Evolutionary conservation across 2,113 vertebrate genomes (phyloP).

Genomic region (Rhynchomys soricoides): DNA sequence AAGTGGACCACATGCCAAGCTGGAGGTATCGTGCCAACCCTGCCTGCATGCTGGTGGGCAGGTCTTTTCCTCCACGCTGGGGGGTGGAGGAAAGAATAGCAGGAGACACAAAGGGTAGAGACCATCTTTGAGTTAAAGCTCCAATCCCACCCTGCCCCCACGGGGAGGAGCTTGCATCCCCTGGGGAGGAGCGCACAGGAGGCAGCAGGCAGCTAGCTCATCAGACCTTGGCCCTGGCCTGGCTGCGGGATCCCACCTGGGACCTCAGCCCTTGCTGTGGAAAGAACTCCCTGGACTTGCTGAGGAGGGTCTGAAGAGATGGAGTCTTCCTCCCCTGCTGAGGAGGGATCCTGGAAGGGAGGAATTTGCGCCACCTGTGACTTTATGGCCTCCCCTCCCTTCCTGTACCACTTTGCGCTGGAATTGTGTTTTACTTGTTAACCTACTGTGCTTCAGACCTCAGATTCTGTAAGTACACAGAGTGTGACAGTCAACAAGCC

Average conservation of each 20-base stretch:
- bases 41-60: background rate
- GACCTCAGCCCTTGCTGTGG: background rate
- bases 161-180: background rate
- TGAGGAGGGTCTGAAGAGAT: background rate
- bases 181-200: background rate
- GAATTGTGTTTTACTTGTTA: background rate
- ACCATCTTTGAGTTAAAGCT: background rate
- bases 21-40: background rate
- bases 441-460: background rate
- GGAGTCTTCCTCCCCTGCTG: background rate
- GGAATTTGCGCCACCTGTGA: background rate
- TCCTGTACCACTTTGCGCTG: background rate
- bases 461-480: background rate
- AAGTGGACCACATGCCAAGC: background rate
- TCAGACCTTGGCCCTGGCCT: background rate
- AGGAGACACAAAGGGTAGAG: background rate
- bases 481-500: background rate
- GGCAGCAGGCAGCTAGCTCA: background rate
- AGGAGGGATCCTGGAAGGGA: background rate
- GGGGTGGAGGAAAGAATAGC: too few species aligned
- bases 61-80: background rate
- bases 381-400: background rate
- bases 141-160: accelerated
- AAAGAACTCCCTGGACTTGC: background rate
- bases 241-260: too few species aligned